Evolutionary conservation across 2,113 vertebrate genomes (phyloP).

Genomic region (Istiophorus platypterus): DNA sequence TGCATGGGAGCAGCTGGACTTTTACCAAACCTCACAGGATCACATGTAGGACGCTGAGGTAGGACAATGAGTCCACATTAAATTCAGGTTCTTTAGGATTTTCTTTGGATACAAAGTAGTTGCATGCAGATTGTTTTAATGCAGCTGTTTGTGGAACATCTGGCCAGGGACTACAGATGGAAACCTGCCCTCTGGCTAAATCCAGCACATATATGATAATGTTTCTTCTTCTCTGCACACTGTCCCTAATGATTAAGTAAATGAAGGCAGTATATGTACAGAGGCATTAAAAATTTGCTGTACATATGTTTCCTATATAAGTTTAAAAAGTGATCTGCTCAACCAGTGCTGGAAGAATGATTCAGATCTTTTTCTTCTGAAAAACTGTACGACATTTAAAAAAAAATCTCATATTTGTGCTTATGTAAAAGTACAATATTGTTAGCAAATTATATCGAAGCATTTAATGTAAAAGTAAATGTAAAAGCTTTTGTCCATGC

Average conservation of each 20-base stretch:
- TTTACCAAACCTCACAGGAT: conserved; percentile 23
- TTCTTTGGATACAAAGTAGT: background rate
- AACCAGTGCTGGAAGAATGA: too few species aligned
- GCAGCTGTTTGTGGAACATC: background rate
- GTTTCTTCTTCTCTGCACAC: too few species aligned
- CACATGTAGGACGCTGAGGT: conserved; percentile 60
- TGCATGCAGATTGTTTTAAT: background rate
- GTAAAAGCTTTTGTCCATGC: too few species aligned
- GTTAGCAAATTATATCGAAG: background rate
- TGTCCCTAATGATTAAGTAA: background rate
- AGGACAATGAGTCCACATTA: conserved; percentile 25
- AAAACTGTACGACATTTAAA: background rate
- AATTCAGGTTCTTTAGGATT: background rate
- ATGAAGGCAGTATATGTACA: background rate
- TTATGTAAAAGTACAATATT: background rate
- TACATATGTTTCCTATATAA: background rate
- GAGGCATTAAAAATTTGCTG: background rate
- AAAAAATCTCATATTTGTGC: background rate
- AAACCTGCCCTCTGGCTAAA: background rate
- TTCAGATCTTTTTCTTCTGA: background rate
- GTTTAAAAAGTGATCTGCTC: background rate
- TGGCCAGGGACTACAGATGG: background rate
- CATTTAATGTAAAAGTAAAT: too few species aligned
- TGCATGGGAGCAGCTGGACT: conserved; percentile 30
- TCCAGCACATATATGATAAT: background rate